Conservation (phyloP, 1,140 invertebrate species). For the Calliphora vicina region DNA sequence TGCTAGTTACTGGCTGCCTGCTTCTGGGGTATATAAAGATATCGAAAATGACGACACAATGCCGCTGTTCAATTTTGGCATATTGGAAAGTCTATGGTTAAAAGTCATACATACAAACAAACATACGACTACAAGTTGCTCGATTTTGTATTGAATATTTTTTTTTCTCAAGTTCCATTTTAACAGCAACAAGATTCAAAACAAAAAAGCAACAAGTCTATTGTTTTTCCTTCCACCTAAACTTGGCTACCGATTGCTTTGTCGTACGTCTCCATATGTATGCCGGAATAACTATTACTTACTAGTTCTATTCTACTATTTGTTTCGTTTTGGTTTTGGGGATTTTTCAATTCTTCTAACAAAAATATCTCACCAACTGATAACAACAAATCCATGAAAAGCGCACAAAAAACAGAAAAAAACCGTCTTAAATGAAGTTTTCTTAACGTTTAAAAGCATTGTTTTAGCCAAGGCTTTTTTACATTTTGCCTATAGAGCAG, state of each 20-base stretch:
- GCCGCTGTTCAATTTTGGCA: conserved; percentile 56
- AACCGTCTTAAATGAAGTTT: background rate
- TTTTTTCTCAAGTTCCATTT: conserved; percentile 42
- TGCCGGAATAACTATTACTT: no score
- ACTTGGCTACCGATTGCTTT: background rate
- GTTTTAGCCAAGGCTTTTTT: background rate
- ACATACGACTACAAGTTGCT: background rate
- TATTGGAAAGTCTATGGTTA: conserved; percentile 44
- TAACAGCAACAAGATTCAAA: conserved; percentile 44
- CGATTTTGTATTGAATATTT: background rate
- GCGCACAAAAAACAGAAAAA: background rate
- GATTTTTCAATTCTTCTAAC: background rate
- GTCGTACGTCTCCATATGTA: background rate
- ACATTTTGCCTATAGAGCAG: background rate
- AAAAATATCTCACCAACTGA: conserved; percentile 25
- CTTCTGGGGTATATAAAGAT: conserved; percentile 54
- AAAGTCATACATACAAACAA: background rate
- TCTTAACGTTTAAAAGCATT: background rate
- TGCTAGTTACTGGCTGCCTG: background rate
- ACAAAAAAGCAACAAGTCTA: conserved; percentile 53
- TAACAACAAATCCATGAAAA: background rate
- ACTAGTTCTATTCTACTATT: background rate
- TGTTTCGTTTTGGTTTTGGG: background rate
- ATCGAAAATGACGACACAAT: conserved; percentile 62
- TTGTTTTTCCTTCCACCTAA: conserved; percentile 27